phyloP scores from a whole-genome alignment of 2,113 vertebrate genomes.

The Rhinolophus ferrumequinum region DNA sequence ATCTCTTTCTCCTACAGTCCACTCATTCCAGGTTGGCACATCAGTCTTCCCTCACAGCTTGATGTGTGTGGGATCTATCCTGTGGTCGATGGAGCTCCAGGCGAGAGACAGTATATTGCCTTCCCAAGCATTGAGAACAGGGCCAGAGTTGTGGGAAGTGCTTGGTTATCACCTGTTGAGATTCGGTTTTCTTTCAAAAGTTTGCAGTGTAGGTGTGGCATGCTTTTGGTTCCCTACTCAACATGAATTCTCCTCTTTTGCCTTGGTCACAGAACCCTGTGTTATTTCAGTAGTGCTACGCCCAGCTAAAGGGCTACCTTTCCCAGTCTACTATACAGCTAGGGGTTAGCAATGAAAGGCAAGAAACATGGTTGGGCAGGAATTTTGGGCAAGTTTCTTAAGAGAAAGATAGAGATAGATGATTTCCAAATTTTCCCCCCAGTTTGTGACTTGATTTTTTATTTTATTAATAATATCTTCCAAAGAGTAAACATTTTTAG shows the following conservation, averaged over 20 bases:
- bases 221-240: not conserved
- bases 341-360: not conserved
- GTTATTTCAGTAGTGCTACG: not conserved
- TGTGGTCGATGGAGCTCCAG: not conserved
- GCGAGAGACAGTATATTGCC: not conserved
- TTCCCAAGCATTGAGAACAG: not conserved
- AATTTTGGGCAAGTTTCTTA: not conserved
- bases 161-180: not conserved
- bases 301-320: not conserved
- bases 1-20: not conserved
- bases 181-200: not conserved
- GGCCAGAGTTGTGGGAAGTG: not conserved
- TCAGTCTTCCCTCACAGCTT: accelerated
- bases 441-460: not conserved
- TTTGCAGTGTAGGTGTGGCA: not conserved
- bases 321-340: not conserved
- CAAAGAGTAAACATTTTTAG: not conserved
- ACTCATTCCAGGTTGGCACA: not conserved
- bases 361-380: not conserved
- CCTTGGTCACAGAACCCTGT: not conserved
- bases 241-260: not conserved
- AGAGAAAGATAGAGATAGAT: not conserved
- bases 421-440: not conserved
- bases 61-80: not conserved
- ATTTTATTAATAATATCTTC: not conserved